Evolutionary conservation across 2,797 vertebrate species (phyloP), one percentile per base, ranked within the genome.

Genomic region (Amniataba percoides): DNA sequence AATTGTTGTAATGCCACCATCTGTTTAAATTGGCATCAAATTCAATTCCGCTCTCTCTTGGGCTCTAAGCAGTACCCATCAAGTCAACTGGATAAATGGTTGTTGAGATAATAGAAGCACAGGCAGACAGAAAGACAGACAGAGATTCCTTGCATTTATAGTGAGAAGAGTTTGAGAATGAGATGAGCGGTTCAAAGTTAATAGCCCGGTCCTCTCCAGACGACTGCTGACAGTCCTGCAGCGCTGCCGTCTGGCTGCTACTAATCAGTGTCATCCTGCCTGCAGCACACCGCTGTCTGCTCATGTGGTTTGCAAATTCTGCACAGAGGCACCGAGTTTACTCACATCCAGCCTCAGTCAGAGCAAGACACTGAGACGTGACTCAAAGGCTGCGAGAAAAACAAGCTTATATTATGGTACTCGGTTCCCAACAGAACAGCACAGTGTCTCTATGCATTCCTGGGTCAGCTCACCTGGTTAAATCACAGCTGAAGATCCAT

Each of bases 211-310:
- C 16, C 16, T 40, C 60, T 45, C 7, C 43, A 19, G 13, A 49
- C 8, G 5, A 5, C 48, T 13, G 56, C 46, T 43, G 77, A 15
- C 48, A 71, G 73, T 80, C 67, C 67, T 12, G 53, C 5, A 23
- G 63, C 2, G 23, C 59, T 60, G 73, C 63, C 15, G 34, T 69
- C 78, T 85, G 87, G 57, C 12, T 61, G 48, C 68, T 56, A 63
- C 72, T 86, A 81, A 89, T 88, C 81, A 78, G 80, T 81, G 84
- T 73, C 81, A 85, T 11, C 67, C 63, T 52, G 65, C 73, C 60
- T 59, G 45, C 73, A 77, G 76, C 82, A 68, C 82, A 55, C 71
- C 59, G 0, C 78, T n/a, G 39, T 46, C 67, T 71, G 59, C 81
- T 83, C 83, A 83, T 60, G 79, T 74, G 77, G 55, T 74, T 65